phyloP scores from a whole-genome alignment of 2,797 vertebrate genomes.

The Poecile montanus region DNA sequence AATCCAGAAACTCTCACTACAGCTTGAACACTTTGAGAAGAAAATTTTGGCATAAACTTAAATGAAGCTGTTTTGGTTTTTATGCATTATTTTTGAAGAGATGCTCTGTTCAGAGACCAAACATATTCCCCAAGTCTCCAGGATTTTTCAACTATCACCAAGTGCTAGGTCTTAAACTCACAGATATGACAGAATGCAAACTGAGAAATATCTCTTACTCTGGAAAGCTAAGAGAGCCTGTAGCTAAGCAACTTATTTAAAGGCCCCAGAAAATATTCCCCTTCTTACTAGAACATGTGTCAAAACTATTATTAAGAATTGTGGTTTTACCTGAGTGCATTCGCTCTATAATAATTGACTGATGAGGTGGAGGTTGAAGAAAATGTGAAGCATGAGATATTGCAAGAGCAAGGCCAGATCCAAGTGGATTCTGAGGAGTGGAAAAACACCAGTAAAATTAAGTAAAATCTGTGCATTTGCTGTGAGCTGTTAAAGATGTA shows the following conservation, averaged over 20 bases:
- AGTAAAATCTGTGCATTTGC: background rate
- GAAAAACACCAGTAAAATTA: conserved; percentile 36
- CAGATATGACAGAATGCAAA: background rate
- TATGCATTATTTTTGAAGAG: background rate
- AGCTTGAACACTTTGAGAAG: background rate
- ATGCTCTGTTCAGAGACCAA: background rate
- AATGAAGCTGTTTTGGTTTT: background rate
- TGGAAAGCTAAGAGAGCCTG: background rate
- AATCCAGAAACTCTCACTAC: background rate
- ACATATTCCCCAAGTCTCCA: background rate
- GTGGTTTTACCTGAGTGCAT: conserved; percentile 96
- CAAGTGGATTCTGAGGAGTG: conserved; percentile 86
- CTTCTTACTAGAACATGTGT: background rate
- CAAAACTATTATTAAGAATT: background rate
- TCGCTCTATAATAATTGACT: conserved; percentile 98
- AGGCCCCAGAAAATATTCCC: background rate
- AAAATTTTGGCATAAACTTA: background rate
- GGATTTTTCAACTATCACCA: background rate
- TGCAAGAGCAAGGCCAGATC: conserved; percentile 93
- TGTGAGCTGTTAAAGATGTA: background rate
- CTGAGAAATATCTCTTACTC: background rate
- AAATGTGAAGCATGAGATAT: conserved; percentile 99
- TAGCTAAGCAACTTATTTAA: background rate
- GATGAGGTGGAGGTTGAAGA: conserved; percentile 96
- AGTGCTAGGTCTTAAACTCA: background rate